phyloP scores from a whole-genome alignment of 2,797 vertebrate species.

The Glossophaga mutica region DNA sequence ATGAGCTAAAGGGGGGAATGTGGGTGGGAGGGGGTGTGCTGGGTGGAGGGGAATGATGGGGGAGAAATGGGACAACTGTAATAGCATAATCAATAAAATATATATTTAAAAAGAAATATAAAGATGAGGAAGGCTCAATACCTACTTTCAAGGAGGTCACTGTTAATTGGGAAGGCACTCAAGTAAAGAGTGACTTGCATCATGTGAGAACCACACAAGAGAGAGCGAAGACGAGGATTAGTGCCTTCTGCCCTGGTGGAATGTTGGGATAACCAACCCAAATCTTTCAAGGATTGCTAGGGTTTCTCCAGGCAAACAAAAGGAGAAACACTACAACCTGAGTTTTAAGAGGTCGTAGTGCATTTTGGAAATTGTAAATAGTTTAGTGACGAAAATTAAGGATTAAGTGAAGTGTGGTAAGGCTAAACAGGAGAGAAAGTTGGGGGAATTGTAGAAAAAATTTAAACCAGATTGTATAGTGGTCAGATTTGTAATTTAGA shows the following conservation, averaged over 20 bases:
- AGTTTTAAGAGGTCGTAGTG: neutral
- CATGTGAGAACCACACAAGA: neutral
- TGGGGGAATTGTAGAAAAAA: neutral
- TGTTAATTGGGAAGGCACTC: neutral
- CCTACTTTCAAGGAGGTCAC: neutral
- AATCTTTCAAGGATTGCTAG: neutral
- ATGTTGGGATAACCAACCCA: neutral
- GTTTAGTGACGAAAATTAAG: neutral
- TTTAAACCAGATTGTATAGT: neutral
- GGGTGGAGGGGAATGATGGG: too few species aligned
- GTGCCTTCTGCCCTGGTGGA: neutral
- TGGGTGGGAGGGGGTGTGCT: too few species aligned
- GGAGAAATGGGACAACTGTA: too few species aligned
- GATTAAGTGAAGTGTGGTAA: neutral
- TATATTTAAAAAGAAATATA: neutral
- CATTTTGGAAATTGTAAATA: neutral
- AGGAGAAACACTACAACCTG: neutral
- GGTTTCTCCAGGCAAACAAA: neutral
- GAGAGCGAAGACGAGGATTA: neutral
- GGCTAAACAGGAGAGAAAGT: neutral
- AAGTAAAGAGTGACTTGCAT: neutral
- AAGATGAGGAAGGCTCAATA: neutral
- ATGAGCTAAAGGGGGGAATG: too few species aligned
- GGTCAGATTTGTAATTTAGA: neutral
- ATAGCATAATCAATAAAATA: too few species aligned